Percentiles rank a stretch among this genome's conserved stretches.
Evolutionary conservation across 2,888 invertebrate species (phyloP).

Genomic region (Drosophila gaucha): DNA sequence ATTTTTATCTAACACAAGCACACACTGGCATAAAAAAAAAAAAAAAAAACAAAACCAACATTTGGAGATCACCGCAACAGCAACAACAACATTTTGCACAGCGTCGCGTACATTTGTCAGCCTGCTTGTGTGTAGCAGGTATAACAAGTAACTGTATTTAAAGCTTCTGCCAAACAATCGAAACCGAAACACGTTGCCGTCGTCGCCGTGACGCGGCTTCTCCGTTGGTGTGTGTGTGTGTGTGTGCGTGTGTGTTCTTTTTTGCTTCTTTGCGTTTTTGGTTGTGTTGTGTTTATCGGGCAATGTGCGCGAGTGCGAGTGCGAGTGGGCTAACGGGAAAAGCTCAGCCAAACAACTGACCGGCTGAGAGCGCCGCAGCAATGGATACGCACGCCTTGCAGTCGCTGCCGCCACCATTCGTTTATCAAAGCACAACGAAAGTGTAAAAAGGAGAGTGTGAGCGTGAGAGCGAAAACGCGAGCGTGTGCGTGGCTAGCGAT

Average conservation of each 20-base stretch:
- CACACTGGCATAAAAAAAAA: conserved; percentile 10
- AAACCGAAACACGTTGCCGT: conserved; percentile 64
- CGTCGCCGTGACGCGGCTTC: conserved; percentile 34
- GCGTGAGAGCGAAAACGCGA: neutral
- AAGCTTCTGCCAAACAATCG: conserved; percentile 48
- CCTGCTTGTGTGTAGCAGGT: conserved; percentile 19
- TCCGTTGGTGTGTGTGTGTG: neutral
- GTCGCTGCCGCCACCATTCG: conserved; percentile 13
- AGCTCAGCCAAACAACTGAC: conserved; percentile 61
- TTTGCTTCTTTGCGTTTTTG: conserved; percentile 25
- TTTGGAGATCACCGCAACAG: conserved; percentile 18
- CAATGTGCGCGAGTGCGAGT: conserved; percentile 34
- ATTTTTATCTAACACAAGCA: conserved; percentile 26
- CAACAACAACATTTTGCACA: conserved; percentile 6
- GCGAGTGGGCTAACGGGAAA: conserved; percentile 68
- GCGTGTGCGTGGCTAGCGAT: conserved; percentile 50
- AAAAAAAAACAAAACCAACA: conserved; percentile 4
- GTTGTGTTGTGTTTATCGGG: conserved; percentile 47
- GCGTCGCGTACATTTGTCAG: conserved; percentile 3
- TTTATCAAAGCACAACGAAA: conserved; percentile 39
- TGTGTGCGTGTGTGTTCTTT: neutral
- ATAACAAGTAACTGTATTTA: conserved; percentile 35
- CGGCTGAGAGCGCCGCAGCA: conserved; percentile 41
- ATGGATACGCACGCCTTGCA: conserved; percentile 48
- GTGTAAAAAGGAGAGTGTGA: conserved; percentile 12